phyloP scores from a whole-genome alignment of 2,888 invertebrate genomes.

The Thecocarcelia acutangulata region DNA sequence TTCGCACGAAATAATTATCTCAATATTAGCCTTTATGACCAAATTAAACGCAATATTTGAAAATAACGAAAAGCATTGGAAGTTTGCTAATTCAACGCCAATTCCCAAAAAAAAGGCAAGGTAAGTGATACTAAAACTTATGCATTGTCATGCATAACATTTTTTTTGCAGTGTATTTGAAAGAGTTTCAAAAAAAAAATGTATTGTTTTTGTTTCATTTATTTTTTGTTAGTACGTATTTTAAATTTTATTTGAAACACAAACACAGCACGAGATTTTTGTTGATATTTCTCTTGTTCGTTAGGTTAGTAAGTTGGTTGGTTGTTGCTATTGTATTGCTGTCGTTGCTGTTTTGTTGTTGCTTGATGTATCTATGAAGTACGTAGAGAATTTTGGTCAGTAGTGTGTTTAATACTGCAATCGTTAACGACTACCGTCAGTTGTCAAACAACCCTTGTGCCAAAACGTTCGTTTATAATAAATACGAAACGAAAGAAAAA shows the following conservation, averaged over 20 bases:
- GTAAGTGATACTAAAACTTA: too few relatives aligned
- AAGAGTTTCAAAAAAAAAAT: too few relatives aligned
- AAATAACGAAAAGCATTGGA: too few relatives aligned
- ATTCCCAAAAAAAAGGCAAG: too few relatives aligned
- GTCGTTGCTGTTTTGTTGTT: slow-evolving; percentile 20
- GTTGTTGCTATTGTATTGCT: slow-evolving; percentile 4
- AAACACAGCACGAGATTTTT: slow-evolving; percentile 43
- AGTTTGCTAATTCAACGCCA: too few relatives aligned
- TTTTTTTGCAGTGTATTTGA: slow-evolving; percentile 27
- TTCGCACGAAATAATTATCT: too few relatives aligned
- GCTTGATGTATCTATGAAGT: slow-evolving; percentile 32
- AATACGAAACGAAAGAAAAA: slow-evolving; percentile 37
- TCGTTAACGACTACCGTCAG: slow-evolving; percentile 74
- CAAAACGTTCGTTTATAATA: slow-evolving; percentile 70
- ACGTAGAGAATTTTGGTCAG: slow-evolving; percentile 63
- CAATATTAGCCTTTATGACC: too few relatives aligned
- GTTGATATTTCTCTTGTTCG: slow-evolving; percentile 40
- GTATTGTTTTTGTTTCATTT: not conserved
- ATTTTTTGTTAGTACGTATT: slow-evolving; percentile 25
- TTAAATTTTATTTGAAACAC: slow-evolving; percentile 28
- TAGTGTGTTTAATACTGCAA: slow-evolving; percentile 72
- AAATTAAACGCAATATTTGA: too few relatives aligned
- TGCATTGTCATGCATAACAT: not conserved
- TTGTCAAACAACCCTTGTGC: slow-evolving; percentile 78
- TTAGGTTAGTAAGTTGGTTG: slow-evolving; percentile 11